Evolutionary conservation across 2,797 vertebrate species (phyloP).

Genomic region (Dermochelys coriacea): DNA sequence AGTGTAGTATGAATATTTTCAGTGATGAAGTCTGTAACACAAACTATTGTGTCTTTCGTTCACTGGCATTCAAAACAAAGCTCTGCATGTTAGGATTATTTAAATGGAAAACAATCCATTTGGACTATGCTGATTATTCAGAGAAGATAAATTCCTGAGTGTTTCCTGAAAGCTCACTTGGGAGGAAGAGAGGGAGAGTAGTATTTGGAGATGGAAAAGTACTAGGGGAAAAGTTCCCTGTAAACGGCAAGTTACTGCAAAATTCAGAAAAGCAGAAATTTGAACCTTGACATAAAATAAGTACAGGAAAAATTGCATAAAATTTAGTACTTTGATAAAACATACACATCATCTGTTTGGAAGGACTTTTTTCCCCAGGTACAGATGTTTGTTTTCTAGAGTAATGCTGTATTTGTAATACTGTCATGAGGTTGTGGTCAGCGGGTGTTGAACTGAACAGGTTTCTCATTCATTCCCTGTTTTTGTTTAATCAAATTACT

Average conservation of each 20-base stretch:
- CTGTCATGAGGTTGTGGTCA: slow-evolving; percentile 28
- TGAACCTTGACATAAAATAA: slow-evolving; percentile 12
- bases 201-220: slow-evolving; percentile 73
- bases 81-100: slow-evolving; percentile 44
- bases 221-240: slow-evolving; percentile 40
- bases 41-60: slow-evolving; percentile 43
- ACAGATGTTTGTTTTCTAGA: slow-evolving; percentile 70
- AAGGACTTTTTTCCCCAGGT: slow-evolving; percentile 76
- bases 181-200: slow-evolving; percentile 35
- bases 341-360: slow-evolving; percentile 64
- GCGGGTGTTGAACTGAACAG: slow-evolving; percentile 57
- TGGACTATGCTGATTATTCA: background rate
- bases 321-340: slow-evolving; percentile 46
- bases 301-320: slow-evolving; percentile 43
- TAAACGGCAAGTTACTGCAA: slow-evolving; percentile 30
- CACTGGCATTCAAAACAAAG: slow-evolving; percentile 21
- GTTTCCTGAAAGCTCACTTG: slow-evolving; percentile 53
- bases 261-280: slow-evolving; percentile 68
- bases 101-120: slow-evolving; percentile 7
- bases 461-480: slow-evolving; percentile 51
- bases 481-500: slow-evolving; percentile 41
- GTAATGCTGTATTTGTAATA: slow-evolving; percentile 20
- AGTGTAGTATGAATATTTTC: background rate
- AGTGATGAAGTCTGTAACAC: slow-evolving; percentile 15
- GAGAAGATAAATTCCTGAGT: slow-evolving; percentile 56